Conservation (phyloP, 2,888 invertebrate genomes). For the Amiota mariae region DNA sequence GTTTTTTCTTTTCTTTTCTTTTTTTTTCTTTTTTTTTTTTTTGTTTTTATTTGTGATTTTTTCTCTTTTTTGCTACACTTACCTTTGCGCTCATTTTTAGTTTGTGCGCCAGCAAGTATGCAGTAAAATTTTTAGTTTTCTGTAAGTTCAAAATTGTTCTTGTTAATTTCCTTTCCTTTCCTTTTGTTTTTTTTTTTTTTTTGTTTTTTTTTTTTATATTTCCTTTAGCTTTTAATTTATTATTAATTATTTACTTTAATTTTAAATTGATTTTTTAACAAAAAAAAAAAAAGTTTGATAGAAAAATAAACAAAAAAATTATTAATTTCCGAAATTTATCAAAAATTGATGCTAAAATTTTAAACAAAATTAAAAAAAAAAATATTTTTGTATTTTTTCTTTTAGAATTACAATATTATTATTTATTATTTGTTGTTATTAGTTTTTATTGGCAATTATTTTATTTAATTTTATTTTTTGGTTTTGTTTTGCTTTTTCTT, state of each 20-base stretch:
- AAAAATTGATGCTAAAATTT: background rate
- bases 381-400: background rate
- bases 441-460: background rate
- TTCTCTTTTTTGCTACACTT: constrained; percentile 41
- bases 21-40: constrained; percentile 27
- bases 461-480: too few relatives aligned
- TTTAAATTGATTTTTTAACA: background rate
- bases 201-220: background rate
- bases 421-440: background rate
- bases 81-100: constrained; percentile 64
- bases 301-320: too few relatives aligned
- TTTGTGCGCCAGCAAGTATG: constrained; percentile 59
- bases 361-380: background rate
- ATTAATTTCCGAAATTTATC: too few relatives aligned
- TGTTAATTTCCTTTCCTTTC: background rate
- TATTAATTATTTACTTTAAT: background rate
- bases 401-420: background rate
- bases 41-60: constrained; percentile 32
- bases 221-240: background rate
- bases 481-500: too few relatives aligned
- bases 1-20: too few relatives aligned
- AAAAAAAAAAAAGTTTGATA: background rate
- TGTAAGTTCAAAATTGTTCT: background rate
- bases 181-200: background rate
- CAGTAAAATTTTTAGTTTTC: constrained; percentile 40